Evolutionary conservation across 92 coral and sea anemone species (phyloP), one percentile per base, ranked within the genome.

Genomic region (Bergia sp.): DNA sequence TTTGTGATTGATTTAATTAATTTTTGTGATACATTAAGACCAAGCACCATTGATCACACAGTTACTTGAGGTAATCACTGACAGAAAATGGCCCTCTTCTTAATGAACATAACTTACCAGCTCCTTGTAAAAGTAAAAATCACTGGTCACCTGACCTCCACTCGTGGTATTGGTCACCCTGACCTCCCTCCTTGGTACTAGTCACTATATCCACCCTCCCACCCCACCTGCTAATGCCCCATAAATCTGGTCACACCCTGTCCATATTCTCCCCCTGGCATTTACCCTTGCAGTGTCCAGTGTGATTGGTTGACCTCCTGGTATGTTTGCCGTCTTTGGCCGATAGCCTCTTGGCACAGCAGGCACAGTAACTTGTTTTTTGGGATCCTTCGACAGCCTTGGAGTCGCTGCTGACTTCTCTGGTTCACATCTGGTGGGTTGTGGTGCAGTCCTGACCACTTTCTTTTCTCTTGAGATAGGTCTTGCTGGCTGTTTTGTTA

Each of bases 271-370:
- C 4, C 66, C 65, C 69, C n/a, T 18, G n/a, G 0, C 50, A 36
- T 13, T 77, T 88, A 94, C 95, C 91, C 79, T 89, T 7, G 97
- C 95, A 16, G 90, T 64, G 39, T 88, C 91, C 37, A 93, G 83
- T 38, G 94, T 89, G 77, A 94, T 94, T 61, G 95, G 95, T 55
- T 92, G 88, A 43, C 97, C 97, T 20, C 97, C 95, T 20, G 96
- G 86, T 47, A 90, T 64, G 73, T 55, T 89, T 10, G 94, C 83
- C 50, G 84, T 86, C 43, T 89, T 89, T 23, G 91, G 91, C 76
- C 78, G 79, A 58, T 20, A 36, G 15, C 0, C 47, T 80, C 11
- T 57, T 16, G 5, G 37, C 37, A 49, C 65, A 47, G 66, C 38
- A 12, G 61, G 76, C 5, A 18, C 29, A 15, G 36, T 37, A 6